Percentiles rank a stretch among this genome's conserved stretches.
phyloP scores from a whole-genome alignment of 2,113 vertebrate genomes.

The Sinocyclocheilus anophthalmus region DNA sequence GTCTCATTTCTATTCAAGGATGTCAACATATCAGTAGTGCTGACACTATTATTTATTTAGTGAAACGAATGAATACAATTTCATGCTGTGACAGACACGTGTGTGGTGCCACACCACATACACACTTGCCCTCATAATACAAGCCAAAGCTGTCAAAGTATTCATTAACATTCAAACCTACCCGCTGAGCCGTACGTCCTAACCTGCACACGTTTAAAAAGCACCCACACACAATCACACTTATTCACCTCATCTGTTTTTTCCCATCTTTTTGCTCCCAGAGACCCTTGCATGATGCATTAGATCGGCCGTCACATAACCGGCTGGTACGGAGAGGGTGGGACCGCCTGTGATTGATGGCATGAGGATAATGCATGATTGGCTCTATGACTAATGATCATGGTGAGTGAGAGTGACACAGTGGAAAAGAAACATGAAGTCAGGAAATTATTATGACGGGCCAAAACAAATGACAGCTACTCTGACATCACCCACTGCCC shows the following conservation, averaged over 20 bases:
- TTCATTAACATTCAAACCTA: conserved; percentile 23
- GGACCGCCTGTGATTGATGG: conserved; percentile 45
- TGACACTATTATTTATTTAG: conserved; percentile 39
- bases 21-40: conserved; percentile 13
- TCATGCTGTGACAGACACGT: conserved; percentile 6
- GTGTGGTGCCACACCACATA: neutral
- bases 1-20: neutral
- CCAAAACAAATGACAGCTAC: conserved; percentile 47
- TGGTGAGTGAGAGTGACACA: conserved; percentile 55
- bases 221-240: conserved; percentile 20
- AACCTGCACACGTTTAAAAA: conserved; percentile 34
- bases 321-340: conserved; percentile 35
- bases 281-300: conserved; percentile 27
- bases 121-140: conserved; percentile 2
- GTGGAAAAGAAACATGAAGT: conserved; percentile 54
- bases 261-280: conserved; percentile 6
- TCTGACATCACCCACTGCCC: conserved; percentile 50
- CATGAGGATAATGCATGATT: conserved; percentile 56
- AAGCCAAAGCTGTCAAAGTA: conserved; percentile 29
- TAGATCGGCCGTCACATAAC: conserved; percentile 28
- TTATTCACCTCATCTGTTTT: conserved; percentile 34
- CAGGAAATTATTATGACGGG: conserved; percentile 51
- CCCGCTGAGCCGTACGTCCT: neutral
- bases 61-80: conserved; percentile 21
- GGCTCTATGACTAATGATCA: conserved; percentile 52